Evolutionary conservation across 2,113 vertebrate species (phyloP), one percentile per base, ranked within the genome.

Genomic region (Lophura nycthemera): DNA sequence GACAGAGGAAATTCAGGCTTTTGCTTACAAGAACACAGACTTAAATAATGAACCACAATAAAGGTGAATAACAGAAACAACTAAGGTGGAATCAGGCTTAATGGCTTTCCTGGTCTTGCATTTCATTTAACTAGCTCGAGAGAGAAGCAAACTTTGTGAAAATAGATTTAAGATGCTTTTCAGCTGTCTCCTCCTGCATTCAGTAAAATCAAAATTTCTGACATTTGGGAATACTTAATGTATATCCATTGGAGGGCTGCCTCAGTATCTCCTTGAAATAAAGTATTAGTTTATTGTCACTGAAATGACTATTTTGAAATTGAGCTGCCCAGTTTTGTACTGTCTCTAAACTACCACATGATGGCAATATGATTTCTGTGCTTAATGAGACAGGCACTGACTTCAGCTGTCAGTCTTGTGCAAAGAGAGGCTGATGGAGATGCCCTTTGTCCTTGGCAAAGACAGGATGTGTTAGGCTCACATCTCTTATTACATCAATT

Each of bases 281-380:
- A 84, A 59, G 67, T 8, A 6, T 36, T n/a, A 32, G 16, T 42
- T 7, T 3, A 2, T 42, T 19, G 16, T 78, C 14, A 2, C 4
- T 9, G 73, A 78, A 81, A 48, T 34, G 12, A 21, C 61, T 13
- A 4, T 57, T 60, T 8, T 24, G 12, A 69, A 47, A 78, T 20
- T 2, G 61, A 38, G n/a, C 15, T 59, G 64, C 40, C 74, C 38
- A 59, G 73, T 32, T 73, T 80, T 91, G 88, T 66, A 25, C 21
- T 70, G 60, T 34, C 9, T 13, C 8, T 5, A 2, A 40, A 48
- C 27, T 59, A 42, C 93, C 96, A 94, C 67, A n/a, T 91, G 96
- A 92, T 76, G 71, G 95, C 90, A 89, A 63, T 91, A 27, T 83
- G 89, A 92, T 70, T 89, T 73, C 71, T 94, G 36, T 63, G n/a